These are phyloP conservation scores for Eremophila alpestris DNA, from an alignment of 2,797 vertebrate genomes.

Conservation along the genomic window DNA sequence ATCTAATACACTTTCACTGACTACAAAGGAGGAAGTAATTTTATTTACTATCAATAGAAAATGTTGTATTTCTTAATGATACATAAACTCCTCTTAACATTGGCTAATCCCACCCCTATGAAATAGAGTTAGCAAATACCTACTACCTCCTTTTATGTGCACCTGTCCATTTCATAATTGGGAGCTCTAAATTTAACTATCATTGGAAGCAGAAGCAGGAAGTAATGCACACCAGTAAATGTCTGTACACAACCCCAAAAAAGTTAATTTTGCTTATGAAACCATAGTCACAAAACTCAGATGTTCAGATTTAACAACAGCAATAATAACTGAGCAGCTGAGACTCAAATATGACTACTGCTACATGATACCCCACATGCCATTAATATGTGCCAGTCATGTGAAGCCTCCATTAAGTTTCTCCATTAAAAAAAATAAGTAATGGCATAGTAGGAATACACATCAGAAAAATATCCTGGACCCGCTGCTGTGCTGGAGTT, in stretches of 20 bases:
- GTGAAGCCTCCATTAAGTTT: neutral
- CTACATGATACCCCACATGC: fast-evolving
- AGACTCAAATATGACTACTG: neutral
- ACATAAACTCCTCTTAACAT: neutral
- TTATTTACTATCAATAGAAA: neutral
- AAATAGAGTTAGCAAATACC: neutral
- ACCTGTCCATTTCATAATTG: neutral
- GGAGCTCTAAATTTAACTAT: neutral
- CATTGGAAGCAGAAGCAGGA: neutral
- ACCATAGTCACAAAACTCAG: neutral
- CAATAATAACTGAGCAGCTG: neutral
- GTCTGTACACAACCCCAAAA: neutral
- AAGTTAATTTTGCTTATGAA: neutral
- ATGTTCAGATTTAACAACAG: neutral
- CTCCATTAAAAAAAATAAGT: neutral
- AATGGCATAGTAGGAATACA: neutral
- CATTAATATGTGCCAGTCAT: neutral
- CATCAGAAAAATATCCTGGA: neutral
- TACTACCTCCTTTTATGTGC: neutral
- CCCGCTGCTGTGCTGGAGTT: neutral
- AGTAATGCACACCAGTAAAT: neutral
- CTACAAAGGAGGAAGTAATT: neutral
- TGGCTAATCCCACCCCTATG: neutral
- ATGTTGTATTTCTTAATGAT: neutral
- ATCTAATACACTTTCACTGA: neutral